Base-by-base conservation (phyloP, 2,888 invertebrate genomes). In the Eucera pruinosa region DNA sequence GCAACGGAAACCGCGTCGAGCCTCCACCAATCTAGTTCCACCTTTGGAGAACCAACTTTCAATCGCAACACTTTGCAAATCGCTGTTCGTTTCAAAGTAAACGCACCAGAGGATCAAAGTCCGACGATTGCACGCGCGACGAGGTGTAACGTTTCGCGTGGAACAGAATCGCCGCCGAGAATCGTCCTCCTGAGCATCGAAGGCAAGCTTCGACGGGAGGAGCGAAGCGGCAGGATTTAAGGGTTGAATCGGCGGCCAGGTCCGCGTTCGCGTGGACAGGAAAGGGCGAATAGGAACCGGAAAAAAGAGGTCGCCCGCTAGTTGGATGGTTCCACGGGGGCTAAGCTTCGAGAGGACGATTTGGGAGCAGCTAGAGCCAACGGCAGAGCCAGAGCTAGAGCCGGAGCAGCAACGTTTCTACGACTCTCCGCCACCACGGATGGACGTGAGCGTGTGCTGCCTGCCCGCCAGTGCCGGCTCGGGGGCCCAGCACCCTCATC, bases 371-470 rank as follows among this genome's bases (percentile, higher is more conserved):
- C 85, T 85, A 81, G 90, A 81, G 74, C 75, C 5, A 11, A 9
- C n/a, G 52, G n/a, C 18, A 52, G 18, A 52, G 30, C 87, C 87
- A 84, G 90, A 82, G 78, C 85, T 87, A 84, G 89, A 82, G 78
- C 78, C 73, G 83, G 89, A 88, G 87, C 87, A 89, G 86, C 88
- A 89, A 85, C 89, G 89, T 82, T 91, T 91, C 86, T 90, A 91
- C 90, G 91, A 91, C 85, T 89, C 89, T 88, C 89, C 89, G 87
- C 88, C 90, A 86, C 90, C 89, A 86, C 91, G 91, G 89, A 91
- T 92, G 91, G 92, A 92, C 89, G 91, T 89, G 88, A 91, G 91
- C 90, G 90, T 92, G 88, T 92, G 92, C 85, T 92, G 91, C 77
- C 84, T 91, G 88, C 90, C 90, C 83, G 89, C 89, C 82, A 88